Evolutionary conservation across 2,797 vertebrate genomes (phyloP), one percentile per base, ranked within the genome.

Genomic region (Danio kyathit): DNA sequence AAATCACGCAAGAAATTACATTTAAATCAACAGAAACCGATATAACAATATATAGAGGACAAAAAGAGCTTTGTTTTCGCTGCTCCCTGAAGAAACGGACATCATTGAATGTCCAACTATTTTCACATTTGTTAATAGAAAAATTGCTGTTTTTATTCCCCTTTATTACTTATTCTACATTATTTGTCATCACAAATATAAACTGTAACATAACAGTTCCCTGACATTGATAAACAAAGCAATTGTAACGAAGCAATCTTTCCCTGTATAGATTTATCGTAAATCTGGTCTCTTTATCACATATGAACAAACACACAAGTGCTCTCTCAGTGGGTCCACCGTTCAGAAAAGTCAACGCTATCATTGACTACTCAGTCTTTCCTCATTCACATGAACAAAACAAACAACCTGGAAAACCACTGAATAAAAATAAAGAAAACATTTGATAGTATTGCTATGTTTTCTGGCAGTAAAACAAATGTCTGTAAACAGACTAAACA

Each of bases 21-120:
- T 83, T 83, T 80, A 85, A 85, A 88, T 78, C 46, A 65, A 80
- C 29, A 71, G 52, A 44, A 76, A 75, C 59, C n/a, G 80, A 59
- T 66, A 84, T 79, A 86, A 87, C 38, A 76, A 81, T 73, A 57
- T 73, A 56, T 49, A 79, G 75, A 74, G 84, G 79, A 29, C 72
- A 82, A 17, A 84, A 83, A 86, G 83, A 84, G 75, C 83, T 77
- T 84, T 88, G 77, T 89, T 89, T 91, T 74, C 90, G 92, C 88
- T 87, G 74, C 88, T 94, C 92, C 93, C 93, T 94, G 94, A 94
- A 94, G 90, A 91, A 87, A 88, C 84, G 88, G 83, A 88, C 86
- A 86, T 85, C 80, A 87, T 70, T 80, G 86, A 84, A 78, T 85
- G 87, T 81, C 69, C 76, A 51, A 59, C 61, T 64, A 80, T 83